Evolutionary conservation across 2,888 invertebrate genomes (phyloP), one percentile per base, ranked within the genome.

Genomic region (Netelia melanura): DNA sequence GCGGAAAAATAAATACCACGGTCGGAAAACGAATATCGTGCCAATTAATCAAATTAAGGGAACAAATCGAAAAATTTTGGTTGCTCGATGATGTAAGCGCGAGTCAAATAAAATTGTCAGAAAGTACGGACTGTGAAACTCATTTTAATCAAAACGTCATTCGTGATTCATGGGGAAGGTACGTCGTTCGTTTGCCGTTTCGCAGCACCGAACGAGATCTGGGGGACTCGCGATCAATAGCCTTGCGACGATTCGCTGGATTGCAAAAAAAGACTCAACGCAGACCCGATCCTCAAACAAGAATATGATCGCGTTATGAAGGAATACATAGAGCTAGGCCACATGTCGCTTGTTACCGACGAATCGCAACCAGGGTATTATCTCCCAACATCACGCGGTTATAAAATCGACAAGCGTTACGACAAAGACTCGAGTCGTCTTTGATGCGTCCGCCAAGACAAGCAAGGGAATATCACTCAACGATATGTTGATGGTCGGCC

Each of bases 31-130:
- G 38, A 56, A n/a, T 54, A 70, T 80, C 67, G 2, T 86, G 76
- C 61, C 52, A 81, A 30, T 58, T 85, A 25, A 75, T 64, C 17
- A 75, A 81, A 2, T 48, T 83, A 23, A 68, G 75, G 17, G 38
- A 71, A 0, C 68, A 67, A 56, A 25, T 82, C n/a, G 62, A 43
- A 1, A 81, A 81, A 68, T 85, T 85, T 64, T 86, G 86, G 87
- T 62, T 61, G 11, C 6, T 86, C 1, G 84, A 86, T 30, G 86
- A 87, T 44, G 44, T 65, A 10, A 58, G 14, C 25, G 43, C 64
- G 43, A 75, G 23, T 44, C 76, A 76, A 54, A 11, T 38, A 2
- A 44, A 52, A 23, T 70, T 84, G 6, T 71, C 64, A n/a, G 64
- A 79, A 17, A 64, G 72, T 25, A 56, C 54, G 56, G 71, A 71